Evolutionary conservation across 2,113 vertebrate genomes (phyloP).

Genomic region (Myotis lucifugus): DNA sequence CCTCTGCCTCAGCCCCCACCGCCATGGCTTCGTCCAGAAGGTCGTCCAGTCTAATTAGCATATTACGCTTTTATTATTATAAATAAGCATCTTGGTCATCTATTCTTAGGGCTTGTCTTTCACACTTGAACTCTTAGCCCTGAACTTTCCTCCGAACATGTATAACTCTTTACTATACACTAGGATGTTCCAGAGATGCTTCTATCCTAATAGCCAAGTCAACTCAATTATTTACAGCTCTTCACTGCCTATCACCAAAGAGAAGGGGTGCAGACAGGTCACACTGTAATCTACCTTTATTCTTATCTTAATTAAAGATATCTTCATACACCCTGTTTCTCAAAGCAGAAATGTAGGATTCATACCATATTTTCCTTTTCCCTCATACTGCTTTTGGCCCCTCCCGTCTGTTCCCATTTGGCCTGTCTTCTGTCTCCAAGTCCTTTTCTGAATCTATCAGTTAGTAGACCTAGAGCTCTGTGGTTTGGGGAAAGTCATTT

Average conservation of each 20-base stretch:
- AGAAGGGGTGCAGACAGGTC: background rate
- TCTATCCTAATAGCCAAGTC: background rate
- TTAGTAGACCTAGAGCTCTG: background rate
- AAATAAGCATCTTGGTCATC: background rate
- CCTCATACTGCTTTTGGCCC: background rate
- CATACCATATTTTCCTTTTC: background rate
- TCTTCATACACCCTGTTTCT: background rate
- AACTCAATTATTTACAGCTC: background rate
- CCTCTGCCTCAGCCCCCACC: no score
- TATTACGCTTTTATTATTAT: no score
- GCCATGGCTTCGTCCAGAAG: no score
- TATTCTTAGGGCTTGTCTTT: background rate
- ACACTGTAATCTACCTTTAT: background rate
- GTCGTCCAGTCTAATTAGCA: no score
- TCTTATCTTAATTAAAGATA: background rate
- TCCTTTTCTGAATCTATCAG: background rate
- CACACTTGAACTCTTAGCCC: background rate
- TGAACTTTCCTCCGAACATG: background rate
- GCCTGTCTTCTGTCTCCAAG: background rate
- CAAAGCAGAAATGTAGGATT: constrained; percentile 41
- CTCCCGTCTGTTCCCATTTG: background rate
- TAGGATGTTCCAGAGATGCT: background rate
- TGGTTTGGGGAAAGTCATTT: background rate
- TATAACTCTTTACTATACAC: background rate
- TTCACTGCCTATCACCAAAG: background rate